Evolutionary conservation across 2,888 invertebrate species (phyloP).

Genomic region (Thysanoteuthis rhombus): DNA sequence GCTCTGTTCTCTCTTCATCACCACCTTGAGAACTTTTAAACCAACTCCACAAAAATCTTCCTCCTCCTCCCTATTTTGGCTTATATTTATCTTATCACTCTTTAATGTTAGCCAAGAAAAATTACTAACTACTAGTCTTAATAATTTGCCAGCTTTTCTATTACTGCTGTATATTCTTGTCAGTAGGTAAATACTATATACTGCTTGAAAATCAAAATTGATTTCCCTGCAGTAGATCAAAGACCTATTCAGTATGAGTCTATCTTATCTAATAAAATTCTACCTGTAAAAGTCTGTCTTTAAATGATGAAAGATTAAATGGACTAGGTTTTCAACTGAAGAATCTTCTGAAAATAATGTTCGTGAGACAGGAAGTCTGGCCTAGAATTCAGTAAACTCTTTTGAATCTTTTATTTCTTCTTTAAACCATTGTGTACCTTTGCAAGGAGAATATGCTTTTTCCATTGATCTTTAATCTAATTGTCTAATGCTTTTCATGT

Average conservation of each 20-base stretch:
- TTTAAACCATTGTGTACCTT: too few species aligned
- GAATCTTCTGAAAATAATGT: too few species aligned
- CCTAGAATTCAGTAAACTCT: too few species aligned
- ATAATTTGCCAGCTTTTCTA: background rate
- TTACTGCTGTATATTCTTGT: background rate
- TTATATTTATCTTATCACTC: background rate
- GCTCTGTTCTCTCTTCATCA: background rate
- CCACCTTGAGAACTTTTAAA: background rate
- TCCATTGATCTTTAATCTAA: too few species aligned
- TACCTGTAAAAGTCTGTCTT: background rate
- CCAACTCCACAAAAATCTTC: background rate
- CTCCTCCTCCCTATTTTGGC: background rate
- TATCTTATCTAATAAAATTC: background rate
- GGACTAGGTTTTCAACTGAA: background rate
- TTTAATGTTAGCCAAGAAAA: background rate
- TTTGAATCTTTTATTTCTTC: too few species aligned
- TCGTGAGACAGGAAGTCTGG: too few species aligned
- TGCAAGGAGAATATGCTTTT: too few species aligned
- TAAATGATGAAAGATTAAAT: background rate
- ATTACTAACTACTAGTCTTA: background rate
- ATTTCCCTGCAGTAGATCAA: background rate
- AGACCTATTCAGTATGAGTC: background rate
- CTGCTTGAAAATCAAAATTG: background rate
- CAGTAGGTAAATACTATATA: background rate
- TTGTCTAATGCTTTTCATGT: too few species aligned